Base-by-base conservation (phyloP, 2,797 vertebrate genomes). In the Macropodus opercularis region DNA sequence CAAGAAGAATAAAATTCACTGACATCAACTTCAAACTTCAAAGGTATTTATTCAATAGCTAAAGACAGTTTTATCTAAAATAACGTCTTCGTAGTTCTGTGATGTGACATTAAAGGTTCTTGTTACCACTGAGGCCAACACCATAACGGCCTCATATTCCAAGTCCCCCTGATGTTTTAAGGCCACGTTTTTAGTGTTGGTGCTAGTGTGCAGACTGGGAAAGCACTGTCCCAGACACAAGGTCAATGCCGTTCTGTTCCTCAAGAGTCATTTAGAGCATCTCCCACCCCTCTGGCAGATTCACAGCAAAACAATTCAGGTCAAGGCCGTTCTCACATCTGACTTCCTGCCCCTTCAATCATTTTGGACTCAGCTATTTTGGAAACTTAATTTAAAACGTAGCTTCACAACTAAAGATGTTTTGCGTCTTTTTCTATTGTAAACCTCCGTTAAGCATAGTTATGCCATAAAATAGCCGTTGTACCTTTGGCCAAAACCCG, bases 401-500 rank as follows among this genome's bases (percentile, higher is more conserved):
- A 48, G 15, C 41, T 17, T 36, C 8, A 36, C 40, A 57, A 81
- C 35, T 55, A 55, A 58, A 75, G 53, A 70, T 56, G 66, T 34
- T 70, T 72, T 66, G 51, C 34, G n/a, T 64, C 50, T 70, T 69
- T 72, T 81, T 77, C 39, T 58, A 80, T 56, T 64, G 38, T 64
- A 38, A 52, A 39, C 57, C 52, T 75, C 71, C 40, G 71, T 70
- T 65, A 75, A 77, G 75, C 56, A 63, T 62, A 79, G 76, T 87
- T 83, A 83, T 31, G 71, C 61, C 43, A 80, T 86, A 80, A 87
- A 86, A 86, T 76, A 82, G 85, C 85, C 76, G 80, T 76, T 58
- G 49, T 83, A 78, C 87, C 80, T 81, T 72, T 73, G 81, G 75
- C 67, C 83, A 65, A 75, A 72, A 77, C 26, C 66, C 65, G 59